phyloP scores from a whole-genome alignment of 2,797 vertebrate genomes.

The Acanthornis magna region DNA sequence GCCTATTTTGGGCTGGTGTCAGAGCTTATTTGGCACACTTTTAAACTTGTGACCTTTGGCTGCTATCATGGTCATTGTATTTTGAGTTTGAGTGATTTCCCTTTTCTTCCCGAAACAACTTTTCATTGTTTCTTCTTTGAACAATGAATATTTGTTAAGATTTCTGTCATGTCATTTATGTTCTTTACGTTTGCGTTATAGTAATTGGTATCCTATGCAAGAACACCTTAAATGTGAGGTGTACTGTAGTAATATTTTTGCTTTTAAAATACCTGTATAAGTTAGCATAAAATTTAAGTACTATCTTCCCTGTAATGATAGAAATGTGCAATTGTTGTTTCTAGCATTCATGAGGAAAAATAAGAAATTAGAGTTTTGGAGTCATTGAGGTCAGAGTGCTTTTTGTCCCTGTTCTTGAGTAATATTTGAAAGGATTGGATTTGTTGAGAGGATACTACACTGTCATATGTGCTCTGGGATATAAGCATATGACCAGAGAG shows the following conservation, averaged over 20 bases:
- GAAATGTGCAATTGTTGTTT: neutral
- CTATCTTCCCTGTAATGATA: neutral
- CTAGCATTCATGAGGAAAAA: neutral
- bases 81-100: neutral
- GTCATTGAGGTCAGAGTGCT: neutral
- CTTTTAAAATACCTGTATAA: neutral
- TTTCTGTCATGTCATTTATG: neutral
- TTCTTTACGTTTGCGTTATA: neutral
- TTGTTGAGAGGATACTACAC: neutral
- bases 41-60: slow-evolving; percentile 43
- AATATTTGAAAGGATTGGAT: neutral
- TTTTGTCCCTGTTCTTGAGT: neutral
- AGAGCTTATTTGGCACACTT: neutral
- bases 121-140: neutral
- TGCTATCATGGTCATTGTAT: neutral
- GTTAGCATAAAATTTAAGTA: neutral
- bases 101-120: neutral
- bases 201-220: neutral
- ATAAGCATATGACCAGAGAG: neutral
- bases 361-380: neutral
- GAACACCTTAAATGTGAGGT: neutral
- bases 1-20: neutral
- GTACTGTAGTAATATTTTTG: neutral
- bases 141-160: neutral
- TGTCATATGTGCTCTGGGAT: neutral